These are phyloP conservation scores for Marasmarcha lunaedactyla DNA, from an alignment of 2,888 invertebrate genomes.

Conservation along the genomic window DNA sequence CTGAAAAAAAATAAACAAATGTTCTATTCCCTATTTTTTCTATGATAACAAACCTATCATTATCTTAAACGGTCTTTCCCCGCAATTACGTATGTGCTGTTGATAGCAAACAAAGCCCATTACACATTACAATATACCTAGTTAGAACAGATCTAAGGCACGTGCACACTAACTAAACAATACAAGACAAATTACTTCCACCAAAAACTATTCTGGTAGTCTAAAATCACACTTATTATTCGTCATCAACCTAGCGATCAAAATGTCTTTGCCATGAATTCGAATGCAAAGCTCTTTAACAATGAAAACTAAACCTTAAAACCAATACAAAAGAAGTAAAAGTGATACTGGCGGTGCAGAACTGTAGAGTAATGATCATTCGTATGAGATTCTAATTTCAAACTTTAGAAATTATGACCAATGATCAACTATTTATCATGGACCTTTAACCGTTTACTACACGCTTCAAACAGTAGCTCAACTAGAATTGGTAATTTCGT, in stretches of 20 bases:
- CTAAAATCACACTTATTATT: conserved; percentile 22
- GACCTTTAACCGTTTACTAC: not conserved
- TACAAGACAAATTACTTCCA: conserved; percentile 34
- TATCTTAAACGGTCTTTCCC: too few species aligned
- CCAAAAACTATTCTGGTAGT: conserved; percentile 20
- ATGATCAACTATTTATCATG: conserved; percentile 7
- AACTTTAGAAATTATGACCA: conserved; percentile 52
- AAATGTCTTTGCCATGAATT: not conserved
- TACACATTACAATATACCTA: not conserved
- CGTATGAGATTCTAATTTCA: conserved; percentile 29
- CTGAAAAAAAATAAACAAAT: too few species aligned
- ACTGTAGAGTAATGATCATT: not conserved
- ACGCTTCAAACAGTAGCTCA: conserved; percentile 10
- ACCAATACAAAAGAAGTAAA: not conserved
- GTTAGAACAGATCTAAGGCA: conserved; percentile 20
- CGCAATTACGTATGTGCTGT: too few species aligned
- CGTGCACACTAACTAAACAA: conserved; percentile 31
- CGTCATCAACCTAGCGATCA: conserved; percentile 21
- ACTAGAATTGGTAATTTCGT: conserved; percentile 20
- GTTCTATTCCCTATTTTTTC: too few species aligned
- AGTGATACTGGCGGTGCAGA: not conserved
- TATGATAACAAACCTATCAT: too few species aligned
- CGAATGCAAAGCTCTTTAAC: not conserved
- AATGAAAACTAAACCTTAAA: not conserved
- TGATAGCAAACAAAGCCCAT: not conserved